A percentile compares a stretch with the other conserved stretches of the same genome.
Evolutionary conservation across 2,888 invertebrate species (phyloP).

Genomic region (Tipula lateralis): DNA sequence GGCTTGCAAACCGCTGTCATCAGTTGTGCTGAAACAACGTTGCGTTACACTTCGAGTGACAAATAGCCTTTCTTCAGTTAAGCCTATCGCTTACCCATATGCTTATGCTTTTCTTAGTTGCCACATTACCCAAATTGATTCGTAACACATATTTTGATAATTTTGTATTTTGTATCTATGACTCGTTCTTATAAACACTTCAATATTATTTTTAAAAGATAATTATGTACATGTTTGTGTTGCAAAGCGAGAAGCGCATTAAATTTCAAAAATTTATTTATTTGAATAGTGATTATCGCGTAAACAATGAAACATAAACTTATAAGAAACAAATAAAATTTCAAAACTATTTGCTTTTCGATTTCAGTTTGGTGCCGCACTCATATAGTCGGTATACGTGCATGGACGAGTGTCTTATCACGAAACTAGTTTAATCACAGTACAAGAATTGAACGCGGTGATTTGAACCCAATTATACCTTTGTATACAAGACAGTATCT

Average conservation of each 20-base stretch:
- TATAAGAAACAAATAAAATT: not conserved
- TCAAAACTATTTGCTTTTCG: not conserved
- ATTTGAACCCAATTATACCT: too few species aligned
- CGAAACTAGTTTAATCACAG: too few species aligned
- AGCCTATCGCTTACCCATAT: not conserved
- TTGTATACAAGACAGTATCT: too few species aligned
- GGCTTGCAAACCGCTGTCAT: too few species aligned
- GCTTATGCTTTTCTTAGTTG: too few species aligned
- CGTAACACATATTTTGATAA: not conserved
- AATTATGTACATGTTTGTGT: not conserved
- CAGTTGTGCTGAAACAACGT: too few species aligned
- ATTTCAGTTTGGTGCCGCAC: too few species aligned
- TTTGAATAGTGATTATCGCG: not conserved
- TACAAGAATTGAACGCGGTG: too few species aligned
- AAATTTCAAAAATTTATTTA: not conserved
- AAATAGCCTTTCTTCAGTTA: too few species aligned
- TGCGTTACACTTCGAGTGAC: too few species aligned
- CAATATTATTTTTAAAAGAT: not conserved
- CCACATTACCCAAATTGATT: not conserved
- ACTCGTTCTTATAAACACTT: not conserved
- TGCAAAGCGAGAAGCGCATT: not conserved
- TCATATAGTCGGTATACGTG: too few species aligned
- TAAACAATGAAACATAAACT: not conserved
- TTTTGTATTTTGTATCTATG: not conserved
- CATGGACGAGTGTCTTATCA: too few species aligned